Base-by-base conservation (phyloP, 2,113 vertebrate species). In the Misgurnus anguillicaudatus region DNA sequence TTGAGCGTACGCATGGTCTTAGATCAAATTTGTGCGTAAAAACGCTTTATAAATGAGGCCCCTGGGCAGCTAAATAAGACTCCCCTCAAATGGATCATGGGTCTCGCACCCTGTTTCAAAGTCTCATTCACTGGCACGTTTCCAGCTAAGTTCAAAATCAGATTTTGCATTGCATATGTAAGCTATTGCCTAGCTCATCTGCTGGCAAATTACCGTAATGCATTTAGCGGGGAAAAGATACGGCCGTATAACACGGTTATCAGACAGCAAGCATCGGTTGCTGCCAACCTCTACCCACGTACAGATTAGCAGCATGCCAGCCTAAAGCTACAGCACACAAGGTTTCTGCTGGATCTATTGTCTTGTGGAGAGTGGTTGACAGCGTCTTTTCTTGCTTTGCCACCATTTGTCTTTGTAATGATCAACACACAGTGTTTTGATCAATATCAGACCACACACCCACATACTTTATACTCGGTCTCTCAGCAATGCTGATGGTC, bases 181-280 rank as follows among this genome's bases (percentile, higher is more conserved):
- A 80, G 87, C 87, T 90, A 86, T 89, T 89, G 88, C 84, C 51
- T 53, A 78, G 83, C 85, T 82, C 86, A 87, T 87, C 85, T 70
- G 68, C 75, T 78, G 77, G 82, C 85, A 86, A 91, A 89, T 78
- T 89, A 83, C 85, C 79, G 77, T 95, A 92, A 95, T 93, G 82
- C 55, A 86, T 94, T 95, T 95, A 92, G 57, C 79, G 74, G 85
- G 85, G 36, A 48, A 87, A 79, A 86, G 86, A 86, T 82, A 85
- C 64, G 60, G 85, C 86, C 74, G 39, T 57, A 66, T 91, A 91
- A 92, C 89, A 47, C 42, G 81, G 87, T 92, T 91, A 92, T 11
- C 63, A 41, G 65, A 70, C 14, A 3, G 19, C 36, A 62, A 80
- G 71, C 78, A 84, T 72, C 57, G 13, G n/a, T 78, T 60, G 14